Evolutionary conservation across 2,797 vertebrate species (phyloP).

Genomic region (Graptemys geographica): DNA sequence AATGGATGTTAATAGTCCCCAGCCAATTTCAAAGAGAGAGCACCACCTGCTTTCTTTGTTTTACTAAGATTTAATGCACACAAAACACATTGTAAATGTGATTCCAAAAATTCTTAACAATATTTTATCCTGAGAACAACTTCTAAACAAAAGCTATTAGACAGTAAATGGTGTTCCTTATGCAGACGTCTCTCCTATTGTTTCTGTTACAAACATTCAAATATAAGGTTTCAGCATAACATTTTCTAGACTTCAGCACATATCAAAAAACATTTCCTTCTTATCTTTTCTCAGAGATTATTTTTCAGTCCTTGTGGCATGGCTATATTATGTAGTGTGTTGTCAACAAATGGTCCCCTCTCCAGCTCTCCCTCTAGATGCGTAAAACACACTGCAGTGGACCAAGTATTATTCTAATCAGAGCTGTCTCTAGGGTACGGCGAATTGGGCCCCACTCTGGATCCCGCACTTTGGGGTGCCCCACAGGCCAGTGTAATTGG

Average conservation of each 20-base stretch:
- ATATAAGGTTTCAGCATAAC: not conserved
- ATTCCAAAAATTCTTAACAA: not conserved
- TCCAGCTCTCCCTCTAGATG: not conserved
- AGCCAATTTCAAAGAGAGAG: not conserved
- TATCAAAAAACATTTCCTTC: not conserved
- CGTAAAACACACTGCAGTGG: not conserved
- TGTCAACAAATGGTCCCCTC: not conserved
- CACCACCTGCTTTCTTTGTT: not conserved
- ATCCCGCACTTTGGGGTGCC: fast-evolving
- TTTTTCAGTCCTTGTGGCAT: not conserved
- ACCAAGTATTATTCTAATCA: too few relatives aligned
- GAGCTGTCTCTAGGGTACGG: too few relatives aligned
- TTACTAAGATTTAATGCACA: not conserved
- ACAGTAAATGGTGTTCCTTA: not conserved
- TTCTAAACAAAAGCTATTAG: not conserved
- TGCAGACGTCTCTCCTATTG: not conserved
- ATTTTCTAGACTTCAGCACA: not conserved
- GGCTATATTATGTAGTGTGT: not conserved
- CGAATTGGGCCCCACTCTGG: too few relatives aligned
- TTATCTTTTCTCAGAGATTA: not conserved
- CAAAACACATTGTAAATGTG: not conserved
- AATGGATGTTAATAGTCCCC: not conserved
- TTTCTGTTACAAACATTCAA: not conserved
- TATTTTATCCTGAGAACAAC: not conserved
- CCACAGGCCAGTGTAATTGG: too few relatives aligned